Base-by-base conservation (phyloP, 1,140 invertebrate species). In the Tetranychus cinnabarinus region DNA sequence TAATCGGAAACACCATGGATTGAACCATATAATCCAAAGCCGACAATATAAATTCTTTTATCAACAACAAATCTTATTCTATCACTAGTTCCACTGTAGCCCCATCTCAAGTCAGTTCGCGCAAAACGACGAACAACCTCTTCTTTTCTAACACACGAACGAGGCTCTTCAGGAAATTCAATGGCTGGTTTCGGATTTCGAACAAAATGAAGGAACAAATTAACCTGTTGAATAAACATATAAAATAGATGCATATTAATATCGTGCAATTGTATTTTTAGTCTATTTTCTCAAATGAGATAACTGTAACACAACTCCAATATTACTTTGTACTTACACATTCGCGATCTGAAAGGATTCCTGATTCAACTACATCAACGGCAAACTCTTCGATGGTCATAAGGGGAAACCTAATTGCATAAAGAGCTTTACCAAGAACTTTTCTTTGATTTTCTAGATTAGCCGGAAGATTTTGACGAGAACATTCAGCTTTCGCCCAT, bases 381-480 rank as follows among this genome's bases (percentile, higher is more conserved):
- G 88, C 87, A 73, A 89, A 91, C 70, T 92, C 87, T 66, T 88
- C 85, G 61, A 91, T 73, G 45, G 80, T 80, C 88, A 91, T 91
- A 8, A 86, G 86, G 7, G 88, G 86, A 65, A 92, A 83, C 65
- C 88, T 79, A 66, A 92, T 84, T 50, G 89, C 75, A 72, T 87
- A 85, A 66, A 91, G 75, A 48, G 85, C 82, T 69, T 79, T 79
- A 42, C 85, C 86, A 64, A 86, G 70, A 31, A 68, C 68, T 61
- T 68, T 58, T 61, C 84, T 75, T 72, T 82, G 82, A 67, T 74
- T 58, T 58, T 80, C 79, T 0, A 81, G 76, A n/a, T 78, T 82
- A 0, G 79, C 70, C 1, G 79, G 73, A 35, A 86, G 62, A 62
- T 81, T 78, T 50, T 81, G 76, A 31, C 83, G 73, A 10, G 72